These are phyloP conservation scores for Mirza zaza DNA, from an alignment of 2,113 vertebrate genomes.

Conservation along the genomic window DNA sequence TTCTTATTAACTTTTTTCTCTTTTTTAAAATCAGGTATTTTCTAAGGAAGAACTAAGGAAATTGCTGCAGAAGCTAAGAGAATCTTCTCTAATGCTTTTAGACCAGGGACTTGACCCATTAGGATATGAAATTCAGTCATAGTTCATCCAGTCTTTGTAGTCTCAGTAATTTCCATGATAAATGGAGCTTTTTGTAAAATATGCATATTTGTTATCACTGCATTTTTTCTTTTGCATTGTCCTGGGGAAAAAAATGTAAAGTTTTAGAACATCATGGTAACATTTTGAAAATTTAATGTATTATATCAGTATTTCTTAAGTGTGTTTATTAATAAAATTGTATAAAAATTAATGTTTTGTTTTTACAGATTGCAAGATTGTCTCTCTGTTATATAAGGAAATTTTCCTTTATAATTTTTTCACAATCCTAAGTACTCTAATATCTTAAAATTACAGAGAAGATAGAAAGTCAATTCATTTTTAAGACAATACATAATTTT, in stretches of 20 bases:
- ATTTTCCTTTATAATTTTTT: conserved; percentile 2
- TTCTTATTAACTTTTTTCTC: background rate
- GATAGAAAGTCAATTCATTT: conserved; percentile 12
- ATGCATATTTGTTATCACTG: conserved; percentile 54
- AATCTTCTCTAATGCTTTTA: conserved; percentile 92
- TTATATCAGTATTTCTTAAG: conserved; percentile 55
- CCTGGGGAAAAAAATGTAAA: background rate
- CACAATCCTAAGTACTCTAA: conserved; percentile 17
- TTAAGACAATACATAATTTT: background rate
- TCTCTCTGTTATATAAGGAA: background rate
- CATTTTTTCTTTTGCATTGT: conserved; percentile 28
- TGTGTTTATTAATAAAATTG: conserved; percentile 75
- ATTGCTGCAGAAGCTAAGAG: conserved; percentile 90
- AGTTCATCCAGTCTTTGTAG: conserved; percentile 49
- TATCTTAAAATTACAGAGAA: conserved; percentile 46
- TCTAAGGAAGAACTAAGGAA: conserved; percentile 92
- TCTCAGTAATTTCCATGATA: conserved; percentile 2
- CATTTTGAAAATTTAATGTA: conserved; percentile 60
- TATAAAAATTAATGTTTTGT: conserved; percentile 53
- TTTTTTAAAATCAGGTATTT: conserved; percentile 89
- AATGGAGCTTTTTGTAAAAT: conserved; percentile 56
- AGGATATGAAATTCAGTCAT: conserved; percentile 92
- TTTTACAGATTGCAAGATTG: background rate
- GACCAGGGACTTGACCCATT: conserved; percentile 92
- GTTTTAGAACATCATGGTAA: conserved; percentile 59